phyloP scores from a whole-genome alignment of 2,113 vertebrate genomes.

The Microtus ochrogaster region DNA sequence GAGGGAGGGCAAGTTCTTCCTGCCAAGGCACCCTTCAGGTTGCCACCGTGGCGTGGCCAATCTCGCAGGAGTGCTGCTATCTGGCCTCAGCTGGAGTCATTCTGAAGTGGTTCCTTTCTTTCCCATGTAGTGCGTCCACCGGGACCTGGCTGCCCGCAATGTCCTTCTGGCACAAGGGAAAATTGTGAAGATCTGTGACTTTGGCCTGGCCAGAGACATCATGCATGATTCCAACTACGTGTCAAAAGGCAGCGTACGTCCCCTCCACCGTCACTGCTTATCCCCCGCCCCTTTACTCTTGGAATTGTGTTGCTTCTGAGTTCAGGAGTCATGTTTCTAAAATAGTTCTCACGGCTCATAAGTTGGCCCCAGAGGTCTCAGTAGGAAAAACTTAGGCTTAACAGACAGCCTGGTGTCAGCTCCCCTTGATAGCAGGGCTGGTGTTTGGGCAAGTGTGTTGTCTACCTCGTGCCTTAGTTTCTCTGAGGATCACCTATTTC shows the following conservation, averaged over 20 bases:
- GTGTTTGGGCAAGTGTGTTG: not conserved
- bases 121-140: conserved; percentile 93
- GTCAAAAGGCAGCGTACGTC: conserved; percentile 98
- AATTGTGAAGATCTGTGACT: conserved; percentile 99
- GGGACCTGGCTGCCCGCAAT: conserved; percentile 97
- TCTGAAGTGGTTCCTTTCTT: not conserved
- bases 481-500: not conserved
- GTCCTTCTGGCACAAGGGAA: conserved; percentile 99
- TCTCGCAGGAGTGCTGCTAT: not conserved
- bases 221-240: conserved; percentile 99
- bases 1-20: not conserved
- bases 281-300: not conserved
- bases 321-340: not conserved
- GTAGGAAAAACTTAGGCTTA: not conserved
- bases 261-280: fast-evolving
- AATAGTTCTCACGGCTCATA: not conserved
- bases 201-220: conserved; percentile 98
- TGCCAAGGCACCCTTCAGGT: fast-evolving
- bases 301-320: not conserved
- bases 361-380: not conserved
- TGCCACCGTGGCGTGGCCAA: fast-evolving
- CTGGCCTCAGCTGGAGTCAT: not conserved
- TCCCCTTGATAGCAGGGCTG: fast-evolving
- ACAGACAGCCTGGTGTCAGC: not conserved
- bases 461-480: not conserved